A percentile compares a stretch with the other conserved stretches of the same genome.
Conservation (phyloP, 2,113 vertebrate genomes). For the Micronisus gabar region DNA sequence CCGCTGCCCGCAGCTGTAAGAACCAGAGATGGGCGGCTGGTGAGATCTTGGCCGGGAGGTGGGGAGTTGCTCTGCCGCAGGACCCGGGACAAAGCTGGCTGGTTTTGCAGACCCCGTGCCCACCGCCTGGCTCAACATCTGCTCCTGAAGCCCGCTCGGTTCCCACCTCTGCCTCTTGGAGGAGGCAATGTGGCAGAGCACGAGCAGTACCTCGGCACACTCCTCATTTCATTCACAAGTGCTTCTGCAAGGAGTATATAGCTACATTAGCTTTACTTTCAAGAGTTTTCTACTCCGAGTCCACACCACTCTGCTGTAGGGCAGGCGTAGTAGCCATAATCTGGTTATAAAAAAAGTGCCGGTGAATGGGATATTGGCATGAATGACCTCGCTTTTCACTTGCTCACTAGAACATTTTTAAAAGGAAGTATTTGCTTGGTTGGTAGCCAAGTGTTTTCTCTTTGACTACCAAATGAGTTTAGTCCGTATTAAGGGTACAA, state of each 20-base stretch:
- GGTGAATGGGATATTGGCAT: neutral
- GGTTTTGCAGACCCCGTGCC: neutral
- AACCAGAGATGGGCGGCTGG: fast-evolving
- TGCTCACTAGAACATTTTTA: neutral
- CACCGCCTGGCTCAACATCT: fast-evolving
- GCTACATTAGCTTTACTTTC: neutral
- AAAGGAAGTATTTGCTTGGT: constrained; percentile 40
- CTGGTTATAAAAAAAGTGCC: neutral
- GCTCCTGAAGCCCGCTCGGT: neutral
- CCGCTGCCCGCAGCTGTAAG: neutral
- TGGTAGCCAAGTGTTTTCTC: constrained; percentile 48
- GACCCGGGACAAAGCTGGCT: neutral
- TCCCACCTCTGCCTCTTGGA: neutral
- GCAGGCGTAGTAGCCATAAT: neutral
- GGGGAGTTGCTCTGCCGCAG: neutral
- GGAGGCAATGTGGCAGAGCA: neutral
- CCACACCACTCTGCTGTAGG: neutral
- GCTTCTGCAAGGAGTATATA: neutral
- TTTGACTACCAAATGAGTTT: constrained; percentile 38
- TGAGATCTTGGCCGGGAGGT: neutral
- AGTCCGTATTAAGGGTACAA: constrained; percentile 13
- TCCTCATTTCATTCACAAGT: neutral
- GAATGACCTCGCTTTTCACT: neutral
- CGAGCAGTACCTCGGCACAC: neutral
- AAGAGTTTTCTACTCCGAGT: neutral